Percentiles rank a stretch among this genome's conserved stretches.
Evolutionary conservation across 2,113 vertebrate genomes (phyloP).

Genomic region (Nothocercus julius): DNA sequence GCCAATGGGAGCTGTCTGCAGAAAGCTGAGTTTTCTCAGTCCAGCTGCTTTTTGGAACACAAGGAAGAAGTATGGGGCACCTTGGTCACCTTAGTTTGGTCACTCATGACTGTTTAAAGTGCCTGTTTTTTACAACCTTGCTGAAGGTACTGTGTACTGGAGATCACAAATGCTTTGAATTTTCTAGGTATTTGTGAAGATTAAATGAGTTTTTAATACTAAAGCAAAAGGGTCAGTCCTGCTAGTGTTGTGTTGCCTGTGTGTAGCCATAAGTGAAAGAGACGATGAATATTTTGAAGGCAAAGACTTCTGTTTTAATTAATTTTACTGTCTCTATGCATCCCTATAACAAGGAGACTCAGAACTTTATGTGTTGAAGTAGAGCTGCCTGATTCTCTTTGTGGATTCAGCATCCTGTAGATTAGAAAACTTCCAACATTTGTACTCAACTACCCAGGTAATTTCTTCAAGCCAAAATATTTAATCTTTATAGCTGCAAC

Average conservation of each 20-base stretch:
- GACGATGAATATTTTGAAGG: neutral
- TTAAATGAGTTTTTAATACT: neutral
- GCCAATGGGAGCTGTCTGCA: neutral
- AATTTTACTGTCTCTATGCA: neutral
- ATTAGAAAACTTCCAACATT: neutral
- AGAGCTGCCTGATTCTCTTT: neutral
- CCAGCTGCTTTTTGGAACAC: neutral
- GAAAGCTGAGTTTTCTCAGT: accelerated
- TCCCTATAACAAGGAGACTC: neutral
- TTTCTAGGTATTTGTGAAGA: neutral
- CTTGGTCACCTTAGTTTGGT: neutral
- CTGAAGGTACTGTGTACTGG: neutral
- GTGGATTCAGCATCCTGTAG: neutral
- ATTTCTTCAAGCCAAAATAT: neutral
- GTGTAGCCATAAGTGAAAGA: neutral
- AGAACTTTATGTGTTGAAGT: neutral
- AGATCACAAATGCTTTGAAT: neutral
- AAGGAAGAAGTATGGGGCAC: neutral
- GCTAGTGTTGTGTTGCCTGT: neutral
- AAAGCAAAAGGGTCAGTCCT: neutral
- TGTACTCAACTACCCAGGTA: neutral
- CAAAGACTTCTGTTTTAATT: neutral
- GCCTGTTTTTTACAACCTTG: neutral
- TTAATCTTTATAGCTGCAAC: neutral
- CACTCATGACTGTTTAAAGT: neutral